phyloP scores from a whole-genome alignment of 2,888 invertebrate species.

The Apamea crenata region DNA sequence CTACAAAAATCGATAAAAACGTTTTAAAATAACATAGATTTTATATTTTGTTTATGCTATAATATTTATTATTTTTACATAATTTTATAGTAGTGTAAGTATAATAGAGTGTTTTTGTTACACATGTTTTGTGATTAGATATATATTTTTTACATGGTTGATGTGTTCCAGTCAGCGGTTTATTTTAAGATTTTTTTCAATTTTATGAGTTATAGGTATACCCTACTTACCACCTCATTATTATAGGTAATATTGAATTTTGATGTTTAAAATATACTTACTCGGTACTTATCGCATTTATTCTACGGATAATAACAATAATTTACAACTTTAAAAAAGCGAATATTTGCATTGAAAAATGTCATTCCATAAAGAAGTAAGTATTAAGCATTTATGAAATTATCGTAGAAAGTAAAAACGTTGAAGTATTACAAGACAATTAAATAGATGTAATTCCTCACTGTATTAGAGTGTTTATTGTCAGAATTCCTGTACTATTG shows the following conservation, averaged over 20 bases:
- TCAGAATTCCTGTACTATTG: slow-evolving; percentile 48
- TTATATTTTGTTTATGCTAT: not conserved
- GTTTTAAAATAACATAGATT: slow-evolving; percentile 4
- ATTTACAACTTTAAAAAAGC: slow-evolving; percentile 16
- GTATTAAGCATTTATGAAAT: slow-evolving; percentile 51
- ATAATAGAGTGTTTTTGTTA: slow-evolving; percentile 9
- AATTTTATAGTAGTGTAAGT: not conserved
- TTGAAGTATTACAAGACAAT: slow-evolving; percentile 53
- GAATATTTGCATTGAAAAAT: slow-evolving; percentile 9
- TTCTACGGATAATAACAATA: slow-evolving; percentile 7
- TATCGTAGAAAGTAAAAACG: slow-evolving; percentile 31
- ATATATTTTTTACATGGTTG: slow-evolving; percentile 8
- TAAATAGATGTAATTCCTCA: slow-evolving; percentile 38
- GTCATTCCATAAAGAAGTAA: slow-evolving; percentile 50
- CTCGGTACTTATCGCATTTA: slow-evolving; percentile 4
- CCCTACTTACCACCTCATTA: not conserved
- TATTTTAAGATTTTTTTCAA: not conserved
- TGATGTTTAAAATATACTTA: not conserved
- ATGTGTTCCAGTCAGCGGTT: not conserved
- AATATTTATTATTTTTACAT: slow-evolving; percentile 7
- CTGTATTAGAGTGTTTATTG: slow-evolving; percentile 29
- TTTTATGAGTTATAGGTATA: not conserved
- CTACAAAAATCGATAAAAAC: slow-evolving; percentile 12
- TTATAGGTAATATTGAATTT: not conserved
- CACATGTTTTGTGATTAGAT: slow-evolving; percentile 4